These are phyloP conservation scores for Sebastes itinus DNA, from an alignment of 2,797 vertebrate genomes.

Conservation along the genomic window DNA sequence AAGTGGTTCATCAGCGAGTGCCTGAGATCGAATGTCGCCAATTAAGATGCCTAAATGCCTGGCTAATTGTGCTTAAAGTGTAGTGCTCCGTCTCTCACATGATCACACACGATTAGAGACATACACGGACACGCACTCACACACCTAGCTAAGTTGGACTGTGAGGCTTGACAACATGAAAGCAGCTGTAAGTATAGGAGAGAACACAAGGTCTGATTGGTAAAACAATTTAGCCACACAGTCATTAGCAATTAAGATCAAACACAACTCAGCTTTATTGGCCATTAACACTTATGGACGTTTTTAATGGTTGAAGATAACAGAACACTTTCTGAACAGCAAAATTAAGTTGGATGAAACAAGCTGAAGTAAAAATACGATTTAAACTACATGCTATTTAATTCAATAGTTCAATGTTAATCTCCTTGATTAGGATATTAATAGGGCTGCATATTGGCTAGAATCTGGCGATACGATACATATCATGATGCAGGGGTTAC, in stretches of 20 bases:
- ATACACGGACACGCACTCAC: constrained; percentile 1
- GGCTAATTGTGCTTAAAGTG: constrained; percentile 86
- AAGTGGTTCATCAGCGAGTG: constrained; percentile 81
- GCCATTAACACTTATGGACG: constrained; percentile 40
- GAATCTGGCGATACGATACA: too few relatives aligned
- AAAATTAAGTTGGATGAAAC: not conserved
- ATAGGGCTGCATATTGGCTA: not conserved
- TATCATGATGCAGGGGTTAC: too few relatives aligned
- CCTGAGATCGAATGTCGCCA: constrained; percentile 83
- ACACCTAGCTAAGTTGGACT: constrained; percentile 44
- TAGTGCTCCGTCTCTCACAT: constrained; percentile 65
- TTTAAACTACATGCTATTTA: not conserved
- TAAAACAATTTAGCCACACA: constrained; percentile 68
- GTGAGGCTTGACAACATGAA: constrained; percentile 55
- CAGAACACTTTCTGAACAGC: not conserved
- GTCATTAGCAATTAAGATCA: constrained; percentile 66
- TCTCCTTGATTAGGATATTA: not conserved
- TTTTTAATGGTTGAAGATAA: constrained; percentile 38
- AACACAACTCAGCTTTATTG: constrained; percentile 50
- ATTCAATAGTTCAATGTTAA: not conserved
- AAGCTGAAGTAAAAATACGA: not conserved
- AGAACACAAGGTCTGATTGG: constrained; percentile 65
- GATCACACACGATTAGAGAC: constrained; percentile 69
- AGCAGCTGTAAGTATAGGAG: constrained; percentile 46
- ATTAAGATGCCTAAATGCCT: constrained; percentile 86